A percentile compares a stretch with the other conserved stretches of the same genome.
phyloP scores from a whole-genome alignment of 2,888 invertebrate species.

The Stramonita haemastoma region DNA sequence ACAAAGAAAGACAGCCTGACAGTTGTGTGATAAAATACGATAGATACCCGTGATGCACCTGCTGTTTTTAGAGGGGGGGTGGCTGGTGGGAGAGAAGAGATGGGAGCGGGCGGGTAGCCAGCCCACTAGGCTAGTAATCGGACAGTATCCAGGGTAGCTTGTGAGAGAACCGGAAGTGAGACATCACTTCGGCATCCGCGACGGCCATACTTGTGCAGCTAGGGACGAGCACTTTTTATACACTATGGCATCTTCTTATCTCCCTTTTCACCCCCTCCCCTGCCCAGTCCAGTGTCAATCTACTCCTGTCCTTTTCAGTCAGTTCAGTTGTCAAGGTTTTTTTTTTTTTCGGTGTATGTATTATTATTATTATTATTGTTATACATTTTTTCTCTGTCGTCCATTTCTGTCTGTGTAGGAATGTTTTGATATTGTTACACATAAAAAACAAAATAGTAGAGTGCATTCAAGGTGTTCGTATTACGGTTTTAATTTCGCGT shows the following conservation, averaged over 20 bases:
- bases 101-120: background rate
- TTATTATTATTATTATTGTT: background rate
- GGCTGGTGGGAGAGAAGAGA: background rate
- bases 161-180: constrained; percentile 12
- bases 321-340: background rate
- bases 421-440: too few species aligned
- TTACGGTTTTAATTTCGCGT: too few species aligned
- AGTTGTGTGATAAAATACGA: constrained; percentile 13
- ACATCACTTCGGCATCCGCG: constrained; percentile 9
- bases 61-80: background rate
- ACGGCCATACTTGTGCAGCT: background rate
- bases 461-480: too few species aligned
- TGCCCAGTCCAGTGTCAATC: background rate
- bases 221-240: constrained; percentile 26
- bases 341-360: background rate
- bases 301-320: too few species aligned
- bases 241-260: background rate
- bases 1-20: background rate
- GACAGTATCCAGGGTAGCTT: background rate
- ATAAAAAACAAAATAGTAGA: too few species aligned
- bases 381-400: too few species aligned
- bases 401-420: too few species aligned
- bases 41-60: constrained; percentile 31
- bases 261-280: background rate
- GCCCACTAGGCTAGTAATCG: background rate